Conservation (phyloP, 2,797 vertebrate genomes). For the Catostomus latipinnis region DNA sequence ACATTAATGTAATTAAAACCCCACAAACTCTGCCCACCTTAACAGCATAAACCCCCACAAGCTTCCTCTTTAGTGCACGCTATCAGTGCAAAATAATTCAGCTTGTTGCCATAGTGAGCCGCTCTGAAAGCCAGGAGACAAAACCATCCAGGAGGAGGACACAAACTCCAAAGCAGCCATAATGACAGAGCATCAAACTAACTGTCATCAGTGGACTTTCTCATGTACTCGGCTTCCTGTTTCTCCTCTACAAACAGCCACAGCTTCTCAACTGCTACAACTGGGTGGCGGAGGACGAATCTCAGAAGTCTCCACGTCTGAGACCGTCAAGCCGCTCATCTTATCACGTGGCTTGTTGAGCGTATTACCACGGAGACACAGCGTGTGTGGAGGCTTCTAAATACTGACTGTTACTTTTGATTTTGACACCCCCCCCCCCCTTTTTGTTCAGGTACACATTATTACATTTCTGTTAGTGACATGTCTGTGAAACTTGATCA, state of each 20-base stretch:
- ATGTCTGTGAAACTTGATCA: too few species aligned
- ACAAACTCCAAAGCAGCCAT: conserved; percentile 56
- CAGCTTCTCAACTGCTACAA: conserved; percentile 36
- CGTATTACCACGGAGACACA: too few species aligned
- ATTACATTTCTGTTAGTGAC: too few species aligned
- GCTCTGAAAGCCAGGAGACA: conserved; percentile 73
- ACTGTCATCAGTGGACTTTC: conserved; percentile 79
- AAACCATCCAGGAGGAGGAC: conserved; percentile 56
- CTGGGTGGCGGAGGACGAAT: conserved; percentile 20
- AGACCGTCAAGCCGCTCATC: not conserved
- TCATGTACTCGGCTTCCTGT: conserved; percentile 68
- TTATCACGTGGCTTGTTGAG: not conserved
- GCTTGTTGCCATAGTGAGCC: conserved; percentile 89
- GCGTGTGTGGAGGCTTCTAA: too few species aligned
- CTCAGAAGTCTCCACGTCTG: too few species aligned
- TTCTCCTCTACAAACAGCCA: conserved; percentile 19
- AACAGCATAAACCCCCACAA: not conserved
- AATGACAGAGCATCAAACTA: conserved; percentile 74
- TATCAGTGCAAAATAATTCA: conserved; percentile 60
- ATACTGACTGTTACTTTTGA: too few species aligned
- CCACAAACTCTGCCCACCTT: conserved; percentile 1
- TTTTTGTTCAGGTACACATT: too few species aligned
- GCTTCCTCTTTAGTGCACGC: conserved; percentile 68
- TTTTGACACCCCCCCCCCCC: too few species aligned
- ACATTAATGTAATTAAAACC: conserved; percentile 20